A percentile compares a stretch with the other conserved stretches of the same genome.
Evolutionary conservation across 1,140 invertebrate species (phyloP).

Genomic region (Drosophila hydei): DNA sequence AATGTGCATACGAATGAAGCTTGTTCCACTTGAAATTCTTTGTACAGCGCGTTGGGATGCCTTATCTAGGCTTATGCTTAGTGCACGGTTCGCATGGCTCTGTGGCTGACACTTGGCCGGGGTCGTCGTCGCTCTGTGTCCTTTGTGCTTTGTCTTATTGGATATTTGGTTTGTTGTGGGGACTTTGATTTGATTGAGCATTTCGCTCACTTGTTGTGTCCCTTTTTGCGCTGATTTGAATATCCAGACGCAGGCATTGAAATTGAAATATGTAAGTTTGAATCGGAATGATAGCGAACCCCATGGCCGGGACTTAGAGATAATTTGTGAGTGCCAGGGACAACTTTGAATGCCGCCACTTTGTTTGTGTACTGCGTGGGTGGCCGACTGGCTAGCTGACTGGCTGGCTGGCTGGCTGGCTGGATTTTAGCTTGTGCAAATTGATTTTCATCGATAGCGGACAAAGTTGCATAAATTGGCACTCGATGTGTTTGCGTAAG

Average conservation of each 20-base stretch:
- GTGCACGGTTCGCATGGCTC: neutral
- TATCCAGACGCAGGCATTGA: constrained; percentile 29
- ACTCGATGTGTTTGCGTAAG: constrained; percentile 40
- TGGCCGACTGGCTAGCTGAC: no score
- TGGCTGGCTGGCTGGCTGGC: no score
- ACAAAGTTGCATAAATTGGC: constrained; percentile 62
- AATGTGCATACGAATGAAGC: constrained; percentile 2
- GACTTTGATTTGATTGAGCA: constrained; percentile 79
- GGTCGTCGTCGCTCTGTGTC: constrained; percentile 18
- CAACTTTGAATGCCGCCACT: constrained; percentile 42
- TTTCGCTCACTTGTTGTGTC: constrained; percentile 49
- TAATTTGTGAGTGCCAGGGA: constrained; percentile 41
- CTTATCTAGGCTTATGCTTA: constrained; percentile 34
- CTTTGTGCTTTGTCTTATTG: constrained; percentile 70
- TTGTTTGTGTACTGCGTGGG: no score
- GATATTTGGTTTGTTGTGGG: constrained; percentile 43
- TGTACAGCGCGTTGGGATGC: constrained; percentile 16
- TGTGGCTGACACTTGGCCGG: constrained; percentile 30
- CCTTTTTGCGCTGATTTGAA: constrained; percentile 63
- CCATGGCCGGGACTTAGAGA: constrained; percentile 48
- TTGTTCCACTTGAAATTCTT: neutral
- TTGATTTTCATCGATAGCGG: constrained; percentile 69
- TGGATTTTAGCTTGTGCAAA: constrained; percentile 45
- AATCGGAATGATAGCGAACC: constrained; percentile 30
- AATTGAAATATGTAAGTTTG: constrained; percentile 46